Base-by-base conservation (phyloP, 2,888 invertebrate genomes). In the Tholera decimalis region DNA sequence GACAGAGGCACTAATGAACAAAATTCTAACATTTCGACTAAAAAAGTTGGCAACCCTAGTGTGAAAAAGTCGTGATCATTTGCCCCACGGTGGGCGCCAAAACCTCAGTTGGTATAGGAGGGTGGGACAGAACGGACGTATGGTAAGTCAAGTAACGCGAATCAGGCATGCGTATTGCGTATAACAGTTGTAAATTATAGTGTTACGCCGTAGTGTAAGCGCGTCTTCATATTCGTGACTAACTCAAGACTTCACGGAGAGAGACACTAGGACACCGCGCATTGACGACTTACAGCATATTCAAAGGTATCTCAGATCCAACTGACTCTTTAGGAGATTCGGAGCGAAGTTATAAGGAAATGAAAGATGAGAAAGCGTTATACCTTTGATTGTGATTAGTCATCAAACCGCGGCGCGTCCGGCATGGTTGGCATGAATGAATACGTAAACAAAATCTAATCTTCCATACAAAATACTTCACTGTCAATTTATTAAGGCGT, bases 401-500 rank as follows among this genome's bases (percentile, higher is more conserved):
- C 65, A 43, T 77, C 55, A 56, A 55, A 44, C 18, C 54, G 77
- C 73, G 58, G 62, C 28, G 13, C 15, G 41, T 63, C 64, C 63
- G 46, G 92, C 93, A 92, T 93, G 92, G 88, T 91, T 89, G 93
- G 93, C 93, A 93, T 94, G 93, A 84, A 88, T 86, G 91, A 86
- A 84, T 92, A 91, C 91, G 91, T 93, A 92, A 91, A 85, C 79
- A 84, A 83, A 83, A 83, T 83, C 85, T 82, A 76, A 86, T 91
- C 91, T 93, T 92, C 93, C 93, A 92, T 86, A 88, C 79, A 82
- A 85, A 84, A 85, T 83, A 88, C 85, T 88, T 92, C 91, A 90
- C 93, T 92, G 94, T 94, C 94, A 94, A 94, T 94, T 94, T 83
- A 89, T 85, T 88, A 86, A 89, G 90, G 93, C 93, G 87, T 88